Evolutionary conservation across 2,113 vertebrate genomes (phyloP), one percentile per base, ranked within the genome.

Genomic region (Mesitornis unicolor): DNA sequence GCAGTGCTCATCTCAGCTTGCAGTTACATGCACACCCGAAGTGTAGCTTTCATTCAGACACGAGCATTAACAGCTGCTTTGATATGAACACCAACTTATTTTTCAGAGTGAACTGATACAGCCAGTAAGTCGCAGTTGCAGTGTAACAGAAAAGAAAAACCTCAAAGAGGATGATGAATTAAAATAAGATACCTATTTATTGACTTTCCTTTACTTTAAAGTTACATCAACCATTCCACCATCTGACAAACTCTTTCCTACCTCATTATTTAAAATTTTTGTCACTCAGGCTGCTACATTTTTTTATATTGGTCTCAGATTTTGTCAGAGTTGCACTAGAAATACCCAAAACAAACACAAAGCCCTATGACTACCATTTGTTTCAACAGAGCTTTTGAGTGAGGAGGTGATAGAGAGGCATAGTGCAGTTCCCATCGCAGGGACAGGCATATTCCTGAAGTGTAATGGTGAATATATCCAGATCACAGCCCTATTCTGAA

Each of bases 21-120:
- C 59, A 67, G 36, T 91, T 82, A 33, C 19, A 17, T 20, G 20
- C 51, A 68, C 47, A 71, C 84, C 50, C 19, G 45, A 82, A 91
- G 92, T 84, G 93, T 76, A 93, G 88, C 94, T 97, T 97, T 92
- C 96, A 95, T 93, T 96, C 93, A 86, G 92, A 96, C 40, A 59
- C 59, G 45, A 70, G 70, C 59, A 50, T 82, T 84, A 95, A 75
- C 74, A 97, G 77, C 61, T 94, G 80, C 90, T 96, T 79, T 71
- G 79, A 97, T 93, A 95, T 42, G 36, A 82, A 76, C 64, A 97
- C 95, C 90, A 96, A 81, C 93, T 96, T 97, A 92, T 97, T 97
- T 97, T 95, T 97, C 61, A 95, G 19, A 50, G 13, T 20, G 16
- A 53, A 38, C 45, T 21, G 29, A 95, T 96, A 87, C 91, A 76